Conservation (phyloP, 2,113 vertebrate species). For the Serinus canaria region DNA sequence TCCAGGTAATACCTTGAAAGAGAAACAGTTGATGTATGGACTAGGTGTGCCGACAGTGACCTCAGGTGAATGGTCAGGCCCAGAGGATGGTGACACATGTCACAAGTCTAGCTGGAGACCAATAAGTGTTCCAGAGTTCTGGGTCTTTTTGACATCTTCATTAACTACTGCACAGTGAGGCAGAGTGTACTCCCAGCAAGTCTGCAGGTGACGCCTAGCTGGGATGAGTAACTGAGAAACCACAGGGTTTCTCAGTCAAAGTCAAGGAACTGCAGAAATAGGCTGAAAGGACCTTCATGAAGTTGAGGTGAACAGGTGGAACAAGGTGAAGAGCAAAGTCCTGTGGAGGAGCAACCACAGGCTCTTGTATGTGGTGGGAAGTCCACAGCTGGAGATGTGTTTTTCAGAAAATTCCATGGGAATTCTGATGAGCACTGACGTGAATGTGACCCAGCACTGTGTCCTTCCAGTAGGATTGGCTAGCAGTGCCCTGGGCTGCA, state of each 20-base stretch:
- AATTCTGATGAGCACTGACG: neutral
- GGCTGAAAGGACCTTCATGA: neutral
- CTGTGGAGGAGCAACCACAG: no score
- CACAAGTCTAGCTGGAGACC: neutral
- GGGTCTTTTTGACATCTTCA: neutral
- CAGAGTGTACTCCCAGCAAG: neutral
- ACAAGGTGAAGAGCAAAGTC: neutral
- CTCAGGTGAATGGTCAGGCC: neutral
- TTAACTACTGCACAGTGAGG: neutral
- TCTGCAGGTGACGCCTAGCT: neutral
- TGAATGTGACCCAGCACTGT: neutral
- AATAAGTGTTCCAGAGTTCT: neutral
- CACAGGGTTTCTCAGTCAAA: no score
- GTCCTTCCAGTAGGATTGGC: neutral
- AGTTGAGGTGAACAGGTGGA: neutral
- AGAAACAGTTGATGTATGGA: neutral
- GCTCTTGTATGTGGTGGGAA: neutral
- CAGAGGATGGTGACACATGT: neutral
- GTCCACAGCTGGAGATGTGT: no score
- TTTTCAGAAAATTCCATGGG: neutral
- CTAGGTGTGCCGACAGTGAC: neutral
- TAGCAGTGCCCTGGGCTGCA: neutral
- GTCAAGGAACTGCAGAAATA: neutral
- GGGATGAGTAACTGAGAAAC: neutral
- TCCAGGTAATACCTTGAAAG: neutral